Evolutionary conservation across 2,797 vertebrate species (phyloP).

Genomic region (Rhynchotus rufescens): DNA sequence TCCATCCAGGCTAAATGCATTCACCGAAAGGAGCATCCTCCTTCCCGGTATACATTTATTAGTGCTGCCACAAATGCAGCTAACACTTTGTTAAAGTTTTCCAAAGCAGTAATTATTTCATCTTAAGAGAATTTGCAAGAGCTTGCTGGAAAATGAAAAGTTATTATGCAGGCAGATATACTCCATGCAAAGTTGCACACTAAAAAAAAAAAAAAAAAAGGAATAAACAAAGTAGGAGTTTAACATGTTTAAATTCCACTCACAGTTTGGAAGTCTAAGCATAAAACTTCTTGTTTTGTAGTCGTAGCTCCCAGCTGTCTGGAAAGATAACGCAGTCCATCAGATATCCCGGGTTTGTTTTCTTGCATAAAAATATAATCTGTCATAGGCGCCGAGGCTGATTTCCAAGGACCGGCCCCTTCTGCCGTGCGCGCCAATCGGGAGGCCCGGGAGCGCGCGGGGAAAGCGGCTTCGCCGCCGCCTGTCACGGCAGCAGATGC

Average conservation of each 20-base stretch:
- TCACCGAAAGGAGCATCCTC: conserved; percentile 28
- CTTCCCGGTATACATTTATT: not conserved
- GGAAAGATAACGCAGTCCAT: conserved; percentile 67
- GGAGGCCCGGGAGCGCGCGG: conserved; percentile 51
- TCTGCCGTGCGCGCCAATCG: conserved; percentile 63
- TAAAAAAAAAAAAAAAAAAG: not conserved
- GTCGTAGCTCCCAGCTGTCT: conserved; percentile 62
- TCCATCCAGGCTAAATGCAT: conserved; percentile 17
- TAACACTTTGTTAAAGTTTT: conserved; percentile 28
- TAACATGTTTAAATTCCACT: conserved; percentile 61
- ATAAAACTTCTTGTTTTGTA: conserved; percentile 69
- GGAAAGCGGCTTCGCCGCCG: conserved; percentile 44
- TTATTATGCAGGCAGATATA: conserved; percentile 23
- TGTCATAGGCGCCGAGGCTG: conserved; percentile 72
- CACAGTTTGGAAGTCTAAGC: conserved; percentile 68
- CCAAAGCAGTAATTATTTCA: conserved; percentile 27
- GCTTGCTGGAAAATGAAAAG: conserved; percentile 29
- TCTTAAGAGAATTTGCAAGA: not conserved
- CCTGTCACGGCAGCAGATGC: conserved; percentile 28
- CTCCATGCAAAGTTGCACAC: conserved; percentile 48
- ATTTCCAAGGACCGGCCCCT: conserved; percentile 67
- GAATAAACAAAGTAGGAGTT: not conserved
- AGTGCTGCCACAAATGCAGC: not conserved
- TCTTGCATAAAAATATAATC: conserved; percentile 74
- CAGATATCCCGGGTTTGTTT: conserved; percentile 73